Conservation (phyloP, 2,797 vertebrate species). For the Leptoclinus maculatus region DNA sequence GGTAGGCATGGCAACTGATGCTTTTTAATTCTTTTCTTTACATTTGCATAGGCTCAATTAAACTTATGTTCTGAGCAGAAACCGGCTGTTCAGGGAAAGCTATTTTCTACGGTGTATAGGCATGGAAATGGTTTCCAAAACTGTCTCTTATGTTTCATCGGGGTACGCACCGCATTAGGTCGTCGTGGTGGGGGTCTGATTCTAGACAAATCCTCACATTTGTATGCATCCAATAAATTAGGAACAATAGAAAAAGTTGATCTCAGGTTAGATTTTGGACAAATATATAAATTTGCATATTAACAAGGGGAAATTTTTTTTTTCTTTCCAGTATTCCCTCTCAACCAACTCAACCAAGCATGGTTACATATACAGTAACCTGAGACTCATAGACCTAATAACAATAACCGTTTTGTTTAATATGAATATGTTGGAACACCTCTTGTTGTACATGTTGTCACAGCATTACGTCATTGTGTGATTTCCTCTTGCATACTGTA, state of each 20-base stretch:
- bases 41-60: constrained; percentile 21
- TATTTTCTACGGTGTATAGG: background rate
- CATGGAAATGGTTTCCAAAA: background rate
- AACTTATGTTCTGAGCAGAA: background rate
- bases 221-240: background rate
- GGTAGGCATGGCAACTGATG: constrained; percentile 58
- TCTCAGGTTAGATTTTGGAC: background rate
- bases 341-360: background rate
- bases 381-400: background rate
- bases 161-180: background rate
- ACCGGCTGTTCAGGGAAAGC: background rate
- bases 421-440: background rate
- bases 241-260: too few species aligned
- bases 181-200: background rate
- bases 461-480: background rate
- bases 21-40: constrained; percentile 11
- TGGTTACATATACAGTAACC: background rate
- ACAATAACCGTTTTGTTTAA: background rate
- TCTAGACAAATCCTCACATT: background rate
- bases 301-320: background rate
- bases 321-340: background rate
- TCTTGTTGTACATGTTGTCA: background rate
- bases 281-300: background rate
- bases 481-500: background rate
- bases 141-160: background rate